Percentiles rank a stretch among this genome's conserved stretches.
These are phyloP conservation scores for Plecotus auritus DNA, from an alignment of 2,113 vertebrate genomes.

Conservation along the genomic window DNA sequence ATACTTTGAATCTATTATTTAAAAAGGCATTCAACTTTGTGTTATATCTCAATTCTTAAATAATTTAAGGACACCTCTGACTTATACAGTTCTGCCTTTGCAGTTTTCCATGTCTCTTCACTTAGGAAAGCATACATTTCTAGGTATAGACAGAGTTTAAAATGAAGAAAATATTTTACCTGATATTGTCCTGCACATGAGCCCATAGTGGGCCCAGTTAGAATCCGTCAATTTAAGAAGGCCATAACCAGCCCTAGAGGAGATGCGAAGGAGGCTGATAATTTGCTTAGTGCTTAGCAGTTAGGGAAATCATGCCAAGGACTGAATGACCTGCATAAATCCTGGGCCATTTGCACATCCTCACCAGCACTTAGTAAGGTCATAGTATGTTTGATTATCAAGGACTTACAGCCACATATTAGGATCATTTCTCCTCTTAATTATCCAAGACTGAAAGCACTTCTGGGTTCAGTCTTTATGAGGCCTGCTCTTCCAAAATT, in stretches of 20 bases:
- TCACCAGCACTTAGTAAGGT: slow-evolving; percentile 41
- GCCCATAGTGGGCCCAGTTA: neutral
- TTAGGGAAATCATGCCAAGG: slow-evolving; percentile 29
- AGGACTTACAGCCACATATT: neutral
- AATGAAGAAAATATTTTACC: slow-evolving; percentile 50
- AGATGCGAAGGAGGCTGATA: neutral
- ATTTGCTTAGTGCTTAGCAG: slow-evolving; percentile 61
- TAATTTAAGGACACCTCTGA: slow-evolving; percentile 61
- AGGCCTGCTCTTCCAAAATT: slow-evolving; percentile 31
- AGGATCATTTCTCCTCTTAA: slow-evolving; percentile 7
- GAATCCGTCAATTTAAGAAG: slow-evolving; percentile 28
- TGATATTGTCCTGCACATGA: neutral
- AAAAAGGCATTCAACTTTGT: slow-evolving; percentile 48
- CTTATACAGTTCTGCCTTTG: slow-evolving; percentile 68
- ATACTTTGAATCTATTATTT: slow-evolving; percentile 65
- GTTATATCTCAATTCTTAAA: slow-evolving; percentile 59
- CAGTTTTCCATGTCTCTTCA: slow-evolving; percentile 66
- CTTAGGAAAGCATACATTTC: slow-evolving; percentile 60
- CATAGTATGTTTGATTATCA: neutral
- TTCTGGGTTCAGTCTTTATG: neutral
- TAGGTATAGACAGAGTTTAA: slow-evolving; percentile 52
- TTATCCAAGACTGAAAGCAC: neutral
- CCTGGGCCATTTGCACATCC: slow-evolving; percentile 37
- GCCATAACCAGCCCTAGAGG: slow-evolving; percentile 38
- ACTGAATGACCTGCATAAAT: slow-evolving; percentile 16